Evolutionary conservation across 2,113 vertebrate genomes (phyloP), one percentile per base, ranked within the genome.

Genomic region (Melanocharis versteri): DNA sequence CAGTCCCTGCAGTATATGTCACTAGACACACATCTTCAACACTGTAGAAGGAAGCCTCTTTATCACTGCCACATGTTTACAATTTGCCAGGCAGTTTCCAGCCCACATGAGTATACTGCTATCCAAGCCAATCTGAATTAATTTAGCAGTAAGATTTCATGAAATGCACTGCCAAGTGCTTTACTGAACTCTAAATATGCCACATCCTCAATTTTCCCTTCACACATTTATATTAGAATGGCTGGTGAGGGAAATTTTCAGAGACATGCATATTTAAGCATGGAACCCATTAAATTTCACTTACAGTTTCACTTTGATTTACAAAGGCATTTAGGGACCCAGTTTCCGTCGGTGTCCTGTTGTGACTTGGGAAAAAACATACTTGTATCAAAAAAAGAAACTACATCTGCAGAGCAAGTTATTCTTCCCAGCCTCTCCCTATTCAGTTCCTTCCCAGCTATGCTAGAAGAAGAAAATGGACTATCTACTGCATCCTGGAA

Each of bases 11-110:
- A 71, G 81, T 45, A 26, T 37, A 35, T 68, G 39, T 24, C 87
- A 87, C 61, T 47, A 84, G 69, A n/a, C 51, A 62, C 14, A 4
- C 33, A 80, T 39, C 44, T 75, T n/a, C 79, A 75, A 30, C 22
- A 24, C 9, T 10, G 28, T 56, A 35, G 80, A 89, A 86, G 23
- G 44, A 94, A 69, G n/a, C 66, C 8, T 89, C 51, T 94, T 54
- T 83, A 45, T 84, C 51, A 13, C 37, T 65, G 45, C 80, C 93
- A 90, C 89, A 33, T 90, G 69, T 94, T 96, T 97, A 93, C 94
- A 93, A 78, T 94, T 82, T 92, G 69, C 71, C 90, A 96, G 90
- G 92, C 88, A 79, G 86, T 89, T 96, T 96, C 79, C 96, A 93
- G 83, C 86, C 90, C 92, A 94, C 88, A 68, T 57, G 72, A 94